These are phyloP conservation scores for Antheraea pernyi DNA, from an alignment of 1,140 invertebrate species.

Conservation along the genomic window DNA sequence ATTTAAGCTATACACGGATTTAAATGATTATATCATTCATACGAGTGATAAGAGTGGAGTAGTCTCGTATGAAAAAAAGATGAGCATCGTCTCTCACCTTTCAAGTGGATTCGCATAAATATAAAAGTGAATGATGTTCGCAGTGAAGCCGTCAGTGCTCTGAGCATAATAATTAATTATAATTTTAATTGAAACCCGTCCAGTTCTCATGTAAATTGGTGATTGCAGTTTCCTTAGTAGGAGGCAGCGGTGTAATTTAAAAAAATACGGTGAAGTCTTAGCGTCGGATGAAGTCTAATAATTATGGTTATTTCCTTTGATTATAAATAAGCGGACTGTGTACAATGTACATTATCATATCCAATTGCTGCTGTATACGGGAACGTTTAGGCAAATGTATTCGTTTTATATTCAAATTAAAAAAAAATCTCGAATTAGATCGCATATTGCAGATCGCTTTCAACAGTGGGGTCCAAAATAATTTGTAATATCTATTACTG, in stretches of 20 bases:
- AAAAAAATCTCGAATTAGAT: too few species aligned
- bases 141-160: constrained; percentile 56
- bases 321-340: background rate
- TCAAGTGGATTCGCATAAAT: constrained; percentile 66
- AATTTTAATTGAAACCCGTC: constrained; percentile 71
- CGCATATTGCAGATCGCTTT: too few species aligned
- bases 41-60: constrained; percentile 18
- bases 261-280: constrained; percentile 18
- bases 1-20: background rate
- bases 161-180: constrained; percentile 67
- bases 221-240: constrained; percentile 24
- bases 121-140: constrained; percentile 69
- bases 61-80: constrained; percentile 37
- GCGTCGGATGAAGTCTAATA: background rate
- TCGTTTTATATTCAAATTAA: too few species aligned
- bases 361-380: too few species aligned
- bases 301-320: background rate
- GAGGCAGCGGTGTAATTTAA: constrained; percentile 15
- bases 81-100: constrained; percentile 51
- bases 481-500: too few species aligned
- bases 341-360: background rate
- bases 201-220: constrained; percentile 44
- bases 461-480: too few species aligned
- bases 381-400: too few species aligned
- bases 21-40: constrained; percentile 1